A percentile compares a stretch with the other conserved stretches of the same genome.
Conservation (phyloP, 2,113 vertebrate species). For the Poecilia latipinna region DNA sequence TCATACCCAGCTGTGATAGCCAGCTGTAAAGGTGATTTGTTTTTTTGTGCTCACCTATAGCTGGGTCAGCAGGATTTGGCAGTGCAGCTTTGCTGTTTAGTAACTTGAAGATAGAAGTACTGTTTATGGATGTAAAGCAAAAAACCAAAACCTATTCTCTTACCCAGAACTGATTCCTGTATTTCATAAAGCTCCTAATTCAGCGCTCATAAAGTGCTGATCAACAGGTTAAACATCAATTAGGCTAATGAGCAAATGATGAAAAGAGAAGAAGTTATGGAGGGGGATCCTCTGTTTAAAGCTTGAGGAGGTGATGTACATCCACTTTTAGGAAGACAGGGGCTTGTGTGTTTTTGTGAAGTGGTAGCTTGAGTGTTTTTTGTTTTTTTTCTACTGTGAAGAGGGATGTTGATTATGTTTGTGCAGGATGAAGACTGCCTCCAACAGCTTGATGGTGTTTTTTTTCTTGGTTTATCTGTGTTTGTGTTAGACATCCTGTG, state of each 20-base stretch:
- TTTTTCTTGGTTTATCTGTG: conserved; percentile 34
- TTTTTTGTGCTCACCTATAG: background rate
- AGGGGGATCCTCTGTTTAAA: conserved; percentile 5
- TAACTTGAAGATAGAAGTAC: conserved; percentile 44
- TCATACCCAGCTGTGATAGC: background rate
- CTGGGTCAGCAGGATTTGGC: conserved; percentile 14
- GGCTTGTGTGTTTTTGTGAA: conserved; percentile 32
- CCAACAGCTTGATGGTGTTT: background rate
- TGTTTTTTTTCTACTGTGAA: conserved; percentile 5
- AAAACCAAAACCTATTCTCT: conserved; percentile 49
- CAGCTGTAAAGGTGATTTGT: background rate
- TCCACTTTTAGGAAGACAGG: conserved; percentile 8
- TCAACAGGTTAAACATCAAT: conserved; percentile 78
- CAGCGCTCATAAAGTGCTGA: conserved; percentile 70
- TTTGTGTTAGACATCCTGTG: conserved; percentile 29
- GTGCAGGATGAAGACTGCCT: conserved; percentile 14
- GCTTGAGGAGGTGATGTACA: conserved; percentile 34
- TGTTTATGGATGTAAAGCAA: conserved; percentile 22
- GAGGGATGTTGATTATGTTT: conserved; percentile 21
- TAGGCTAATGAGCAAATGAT: conserved; percentile 69
- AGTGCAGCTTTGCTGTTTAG: conserved; percentile 41
- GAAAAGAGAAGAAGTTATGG: conserved; percentile 10
- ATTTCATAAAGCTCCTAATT: conserved; percentile 74
- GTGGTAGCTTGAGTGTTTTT: conserved; percentile 15
- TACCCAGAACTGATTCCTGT: conserved; percentile 61